A percentile compares a stretch with the other conserved stretches of the same genome.
Conservation (phyloP, 2,113 vertebrate genomes). For the Perccottus glenii region DNA sequence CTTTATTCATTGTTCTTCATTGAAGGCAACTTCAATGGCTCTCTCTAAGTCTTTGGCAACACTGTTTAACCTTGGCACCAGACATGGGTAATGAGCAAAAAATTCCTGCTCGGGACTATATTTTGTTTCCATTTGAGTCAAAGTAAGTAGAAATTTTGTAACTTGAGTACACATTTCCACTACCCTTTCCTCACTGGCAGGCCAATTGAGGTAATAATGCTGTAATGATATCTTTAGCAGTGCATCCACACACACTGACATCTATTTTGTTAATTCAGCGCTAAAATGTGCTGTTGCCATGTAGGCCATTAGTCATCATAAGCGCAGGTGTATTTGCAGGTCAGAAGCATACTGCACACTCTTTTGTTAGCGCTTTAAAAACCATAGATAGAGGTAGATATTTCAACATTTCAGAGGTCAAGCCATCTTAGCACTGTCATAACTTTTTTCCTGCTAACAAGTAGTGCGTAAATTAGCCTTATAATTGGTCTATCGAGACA, state of each 20-base stretch:
- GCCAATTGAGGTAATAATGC: not conserved
- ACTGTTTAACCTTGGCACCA: too few species aligned
- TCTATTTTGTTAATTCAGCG: not conserved
- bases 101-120: too few species aligned
- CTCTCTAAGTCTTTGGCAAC: too few species aligned
- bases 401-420: slow-evolving; percentile 20
- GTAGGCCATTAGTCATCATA: not conserved
- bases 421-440: slow-evolving; percentile 48
- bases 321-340: not conserved
- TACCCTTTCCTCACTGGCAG: not conserved
- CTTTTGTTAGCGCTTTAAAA: not conserved
- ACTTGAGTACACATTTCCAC: too few species aligned
- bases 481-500: slow-evolving; percentile 75
- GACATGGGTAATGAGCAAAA: too few species aligned
- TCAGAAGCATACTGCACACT: not conserved
- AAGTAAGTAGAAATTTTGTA: too few species aligned
- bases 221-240: not conserved
- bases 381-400: not conserved
- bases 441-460: slow-evolving; percentile 59
- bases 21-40: too few species aligned
- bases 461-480: slow-evolving; percentile 57
- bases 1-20: too few species aligned
- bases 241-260: not conserved
- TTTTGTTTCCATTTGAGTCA: too few species aligned
- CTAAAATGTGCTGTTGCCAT: not conserved